These are phyloP conservation scores for Disparrhopalites patrizii DNA, from an alignment of 2,888 invertebrate genomes.

Conservation along the genomic window DNA sequence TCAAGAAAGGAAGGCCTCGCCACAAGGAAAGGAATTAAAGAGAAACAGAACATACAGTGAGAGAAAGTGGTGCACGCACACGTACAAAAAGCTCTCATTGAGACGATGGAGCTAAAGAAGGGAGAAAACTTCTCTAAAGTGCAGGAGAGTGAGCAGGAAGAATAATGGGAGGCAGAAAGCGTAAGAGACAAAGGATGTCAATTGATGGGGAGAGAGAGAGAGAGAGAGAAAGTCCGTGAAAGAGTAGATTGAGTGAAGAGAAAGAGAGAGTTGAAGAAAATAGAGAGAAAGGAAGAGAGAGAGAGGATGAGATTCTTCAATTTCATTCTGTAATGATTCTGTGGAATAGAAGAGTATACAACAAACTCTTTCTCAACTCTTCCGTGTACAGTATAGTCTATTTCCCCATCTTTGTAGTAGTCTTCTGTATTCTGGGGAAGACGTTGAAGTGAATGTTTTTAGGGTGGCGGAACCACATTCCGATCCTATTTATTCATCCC, in stretches of 20 bases:
- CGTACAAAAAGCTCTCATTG: too few relatives aligned
- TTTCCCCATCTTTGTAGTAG: too few relatives aligned
- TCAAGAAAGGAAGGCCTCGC: too few relatives aligned
- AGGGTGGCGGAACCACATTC: background rate
- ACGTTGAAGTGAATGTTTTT: background rate
- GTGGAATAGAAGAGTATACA: too few relatives aligned
- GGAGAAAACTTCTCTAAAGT: background rate
- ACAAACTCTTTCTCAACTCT: too few relatives aligned
- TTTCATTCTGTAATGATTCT: too few relatives aligned
- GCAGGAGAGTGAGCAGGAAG: background rate
- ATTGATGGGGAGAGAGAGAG: background rate
- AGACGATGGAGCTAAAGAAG: background rate
- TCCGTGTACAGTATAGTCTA: too few relatives aligned
- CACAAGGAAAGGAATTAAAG: too few relatives aligned
- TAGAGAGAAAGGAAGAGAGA: background rate
- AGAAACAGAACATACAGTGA: too few relatives aligned
- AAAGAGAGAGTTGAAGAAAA: background rate
- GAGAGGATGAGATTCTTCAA: too few relatives aligned
- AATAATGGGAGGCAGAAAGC: background rate
- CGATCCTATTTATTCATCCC: slow-evolving; percentile 5
- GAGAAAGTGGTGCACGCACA: too few relatives aligned
- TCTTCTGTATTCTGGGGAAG: too few relatives aligned
- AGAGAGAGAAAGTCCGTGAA: background rate
- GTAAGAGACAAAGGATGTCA: background rate
- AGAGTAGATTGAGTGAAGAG: background rate